These are phyloP conservation scores for Lepidurus couesii DNA, from an alignment of 1,140 invertebrate genomes.

Conservation along the genomic window DNA sequence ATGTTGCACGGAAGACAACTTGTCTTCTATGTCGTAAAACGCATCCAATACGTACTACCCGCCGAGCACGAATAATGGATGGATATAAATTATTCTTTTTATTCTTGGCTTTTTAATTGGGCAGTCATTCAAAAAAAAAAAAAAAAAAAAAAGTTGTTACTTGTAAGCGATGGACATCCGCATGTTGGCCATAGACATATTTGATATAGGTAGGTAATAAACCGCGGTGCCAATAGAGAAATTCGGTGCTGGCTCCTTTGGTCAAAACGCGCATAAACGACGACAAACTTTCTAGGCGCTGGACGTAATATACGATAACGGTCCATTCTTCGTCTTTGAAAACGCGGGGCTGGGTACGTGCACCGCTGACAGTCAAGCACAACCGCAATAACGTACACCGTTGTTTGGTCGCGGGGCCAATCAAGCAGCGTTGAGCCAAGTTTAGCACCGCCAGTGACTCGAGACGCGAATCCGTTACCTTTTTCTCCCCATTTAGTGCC, in stretches of 20 bases:
- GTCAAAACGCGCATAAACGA: slow-evolving; percentile 51
- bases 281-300: slow-evolving; percentile 61
- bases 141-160: slow-evolving; percentile 43
- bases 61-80: slow-evolving; percentile 32
- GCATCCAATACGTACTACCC: slow-evolving; percentile 61
- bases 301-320: slow-evolving; percentile 48
- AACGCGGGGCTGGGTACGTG: neutral
- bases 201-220: slow-evolving; percentile 70
- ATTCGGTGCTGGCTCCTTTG: slow-evolving; percentile 61
- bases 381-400: slow-evolving; percentile 16
- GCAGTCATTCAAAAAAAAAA: too few species aligned
- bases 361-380: slow-evolving; percentile 22
- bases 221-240: slow-evolving; percentile 75
- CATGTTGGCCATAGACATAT: slow-evolving; percentile 57
- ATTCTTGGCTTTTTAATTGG: neutral
- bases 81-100: slow-evolving; percentile 36
- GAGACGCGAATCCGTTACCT: slow-evolving; percentile 34
- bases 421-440: slow-evolving; percentile 33
- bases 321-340: slow-evolving; percentile 36
- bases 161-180: slow-evolving; percentile 55
- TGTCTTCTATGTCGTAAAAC: slow-evolving; percentile 53
- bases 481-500: slow-evolving; percentile 23
- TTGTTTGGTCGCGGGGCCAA: slow-evolving; percentile 27
- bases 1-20: slow-evolving; percentile 45
- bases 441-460: slow-evolving; percentile 31